Conservation (phyloP, 2,113 vertebrate genomes). For the Xenopus tropicalis region UCB_Xtro_10.0 CM004449.2:82043001-82043500, state of each 20-base stretch:
- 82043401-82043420: slow-evolving; percentile 88
- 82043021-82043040: slow-evolving; percentile 97
- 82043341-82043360: slow-evolving; percentile 88
- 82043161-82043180: too few species aligned
- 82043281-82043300: too few species aligned
- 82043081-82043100: slow-evolving; percentile 90
- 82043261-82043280: too few species aligned
- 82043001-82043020: slow-evolving; percentile 98
- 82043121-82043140: neutral
- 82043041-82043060: slow-evolving; percentile 92
- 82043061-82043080: slow-evolving; percentile 95
- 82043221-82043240: too few species aligned
- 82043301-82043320: too few species aligned
- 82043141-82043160: too few species aligned
- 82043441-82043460: slow-evolving; percentile 83
- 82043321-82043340: too few species aligned
- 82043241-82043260: too few species aligned
- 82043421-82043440: slow-evolving; percentile 83
- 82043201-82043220: too few species aligned
- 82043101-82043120: slow-evolving; percentile 74
- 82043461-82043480: slow-evolving; percentile 48
- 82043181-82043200: too few species aligned
- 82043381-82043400: slow-evolving; percentile 93
- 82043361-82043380: slow-evolving; percentile 98
- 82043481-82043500: neutral